phyloP scores from a whole-genome alignment of 92 coral and sea anemone genomes.

The Pocillopora grandis region DNA sequence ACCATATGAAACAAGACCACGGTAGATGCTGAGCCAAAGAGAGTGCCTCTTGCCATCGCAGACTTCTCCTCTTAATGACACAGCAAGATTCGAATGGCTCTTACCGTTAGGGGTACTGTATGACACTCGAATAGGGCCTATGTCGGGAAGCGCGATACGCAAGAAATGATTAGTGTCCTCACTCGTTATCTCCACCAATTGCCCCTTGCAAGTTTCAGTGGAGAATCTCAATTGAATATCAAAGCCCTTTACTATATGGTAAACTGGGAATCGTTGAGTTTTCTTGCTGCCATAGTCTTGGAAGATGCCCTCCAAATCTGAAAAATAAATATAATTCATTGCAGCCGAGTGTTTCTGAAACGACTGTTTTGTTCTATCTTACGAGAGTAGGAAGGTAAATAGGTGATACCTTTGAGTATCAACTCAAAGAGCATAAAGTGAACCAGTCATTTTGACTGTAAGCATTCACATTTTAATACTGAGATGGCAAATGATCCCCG shows the following conservation, averaged over 20 bases:
- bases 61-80: constrained; percentile 20
- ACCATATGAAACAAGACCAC: constrained; percentile 18
- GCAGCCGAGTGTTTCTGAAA: too few relatives aligned
- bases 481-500: too few relatives aligned
- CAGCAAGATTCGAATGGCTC: constrained; percentile 14
- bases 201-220: constrained; percentile 57
- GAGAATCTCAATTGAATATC: constrained; percentile 57
- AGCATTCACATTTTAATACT: too few relatives aligned
- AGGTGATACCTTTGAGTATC: too few relatives aligned
- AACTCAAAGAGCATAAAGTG: too few relatives aligned
- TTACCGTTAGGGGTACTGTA: constrained; percentile 18
- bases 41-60: constrained; percentile 42
- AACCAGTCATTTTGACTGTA: too few relatives aligned
- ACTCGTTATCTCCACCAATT: constrained; percentile 60
- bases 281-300: constrained; percentile 35
- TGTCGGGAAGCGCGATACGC: constrained; percentile 22
- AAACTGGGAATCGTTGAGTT: constrained; percentile 44
- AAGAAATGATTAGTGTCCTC: constrained; percentile 48
- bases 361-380: too few relatives aligned
- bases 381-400: too few relatives aligned
- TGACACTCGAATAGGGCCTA: constrained; percentile 30
- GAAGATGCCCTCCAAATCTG: constrained; percentile 51
- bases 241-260: constrained; percentile 30
- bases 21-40: neutral
- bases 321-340: neutral